A percentile compares a stretch with the other conserved stretches of the same genome.
Conservation (phyloP, 2,113 vertebrate genomes). For the Aepyceros melampus region DNA sequence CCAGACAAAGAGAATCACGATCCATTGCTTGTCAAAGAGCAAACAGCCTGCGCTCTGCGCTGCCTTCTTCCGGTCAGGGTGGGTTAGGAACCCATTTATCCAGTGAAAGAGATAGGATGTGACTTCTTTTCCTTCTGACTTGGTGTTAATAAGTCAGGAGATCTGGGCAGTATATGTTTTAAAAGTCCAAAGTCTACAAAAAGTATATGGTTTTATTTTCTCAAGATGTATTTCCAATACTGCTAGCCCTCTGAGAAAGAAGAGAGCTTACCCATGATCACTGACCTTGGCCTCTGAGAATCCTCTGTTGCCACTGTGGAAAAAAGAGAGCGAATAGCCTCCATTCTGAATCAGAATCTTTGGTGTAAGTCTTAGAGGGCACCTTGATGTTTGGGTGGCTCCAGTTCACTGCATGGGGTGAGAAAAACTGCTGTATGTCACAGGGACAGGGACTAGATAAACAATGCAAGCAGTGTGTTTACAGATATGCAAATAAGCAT, state of each 20-base stretch:
- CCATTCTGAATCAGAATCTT: background rate
- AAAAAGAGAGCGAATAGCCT: background rate
- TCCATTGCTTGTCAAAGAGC: background rate
- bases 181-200: background rate
- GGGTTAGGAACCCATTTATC: background rate
- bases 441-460: constrained; percentile 46
- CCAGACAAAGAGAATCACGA: background rate
- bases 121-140: background rate
- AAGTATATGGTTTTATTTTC: background rate
- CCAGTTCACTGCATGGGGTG: background rate
- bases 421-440: constrained; percentile 27
- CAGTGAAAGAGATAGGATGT: background rate
- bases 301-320: background rate
- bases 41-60: background rate
- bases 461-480: constrained; percentile 68
- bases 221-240: background rate
- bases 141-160: constrained; percentile 16
- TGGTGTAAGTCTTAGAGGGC: background rate
- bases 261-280: background rate
- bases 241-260: background rate
- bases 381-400: constrained; percentile 18
- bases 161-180: background rate
- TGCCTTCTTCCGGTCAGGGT: background rate
- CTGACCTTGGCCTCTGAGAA: constrained; percentile 26
- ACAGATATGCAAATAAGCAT: constrained; percentile 68